Percentiles rank a stretch among this genome's conserved stretches.
Evolutionary conservation across 2,888 invertebrate genomes (phyloP).

Genomic region (Ormia ochracea): DNA sequence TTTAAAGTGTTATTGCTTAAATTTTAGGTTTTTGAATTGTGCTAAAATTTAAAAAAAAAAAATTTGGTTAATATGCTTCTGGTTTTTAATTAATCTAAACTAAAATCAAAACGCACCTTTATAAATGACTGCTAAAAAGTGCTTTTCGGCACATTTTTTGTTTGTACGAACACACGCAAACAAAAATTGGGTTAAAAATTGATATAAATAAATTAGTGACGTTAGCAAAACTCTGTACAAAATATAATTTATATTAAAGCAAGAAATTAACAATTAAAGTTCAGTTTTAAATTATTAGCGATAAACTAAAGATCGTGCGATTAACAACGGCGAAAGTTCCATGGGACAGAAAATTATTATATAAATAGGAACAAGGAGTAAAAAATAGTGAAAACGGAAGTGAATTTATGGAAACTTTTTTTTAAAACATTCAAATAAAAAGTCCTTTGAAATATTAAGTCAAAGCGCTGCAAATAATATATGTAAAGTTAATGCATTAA

Average conservation of each 20-base stretch:
- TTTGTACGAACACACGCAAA: neutral
- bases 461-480: neutral
- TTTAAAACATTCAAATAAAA: neutral
- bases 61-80: neutral
- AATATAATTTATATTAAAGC: constrained; percentile 48
- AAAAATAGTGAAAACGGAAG: neutral
- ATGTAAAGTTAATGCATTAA: constrained; percentile 30
- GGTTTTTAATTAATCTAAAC: neutral
- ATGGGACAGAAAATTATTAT: neutral
- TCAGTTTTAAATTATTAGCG: constrained; percentile 47
- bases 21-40: constrained; percentile 33
- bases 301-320: constrained; percentile 3
- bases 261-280: constrained; percentile 8
- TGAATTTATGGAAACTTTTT: constrained; percentile 17
- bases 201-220: constrained; percentile 13
- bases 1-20: constrained; percentile 36
- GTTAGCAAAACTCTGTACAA: constrained; percentile 35
- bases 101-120: neutral
- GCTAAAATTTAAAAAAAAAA: constrained; percentile 9
- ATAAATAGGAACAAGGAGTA: no score
- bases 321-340: neutral
- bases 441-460: neutral
- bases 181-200: constrained; percentile 43
- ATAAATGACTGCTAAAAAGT: constrained; percentile 26
- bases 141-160: constrained; percentile 32